A percentile compares a stretch with the other conserved stretches of the same genome.
These are phyloP conservation scores for Melanchra persicariae DNA, from an alignment of 2,888 invertebrate genomes.

Conservation along the genomic window DNA sequence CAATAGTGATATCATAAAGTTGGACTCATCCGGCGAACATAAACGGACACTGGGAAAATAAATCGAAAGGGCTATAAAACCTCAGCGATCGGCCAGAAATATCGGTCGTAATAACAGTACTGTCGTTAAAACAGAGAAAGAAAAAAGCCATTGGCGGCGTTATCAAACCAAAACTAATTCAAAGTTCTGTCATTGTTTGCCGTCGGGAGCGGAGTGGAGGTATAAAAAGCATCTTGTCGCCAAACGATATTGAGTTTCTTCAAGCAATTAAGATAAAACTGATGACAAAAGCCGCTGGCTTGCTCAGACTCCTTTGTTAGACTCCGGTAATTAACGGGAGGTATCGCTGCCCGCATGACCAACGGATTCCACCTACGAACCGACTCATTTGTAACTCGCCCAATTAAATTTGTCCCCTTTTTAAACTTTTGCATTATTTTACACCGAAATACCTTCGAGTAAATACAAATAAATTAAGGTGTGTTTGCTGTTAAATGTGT, in stretches of 20 bases:
- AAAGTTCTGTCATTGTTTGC: conserved; percentile 88
- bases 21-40: conserved; percentile 62
- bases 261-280: conserved; percentile 90
- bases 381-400: conserved; percentile 54
- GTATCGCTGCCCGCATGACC: conserved; percentile 76
- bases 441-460: conserved; percentile 37
- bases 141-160: conserved; percentile 76
- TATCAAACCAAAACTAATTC: conserved; percentile 89
- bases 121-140: conserved; percentile 78
- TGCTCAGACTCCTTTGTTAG: conserved; percentile 76
- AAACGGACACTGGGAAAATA: conserved; percentile 72
- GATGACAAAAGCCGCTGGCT: conserved; percentile 84
- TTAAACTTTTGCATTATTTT: conserved; percentile 57
- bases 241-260: conserved; percentile 89
- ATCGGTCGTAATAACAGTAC: conserved; percentile 77
- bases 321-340: conserved; percentile 81
- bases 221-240: conserved; percentile 89
- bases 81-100: conserved; percentile 76
- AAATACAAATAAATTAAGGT: conserved; percentile 54
- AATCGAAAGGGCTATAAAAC: conserved; percentile 76
- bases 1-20: conserved; percentile 69
- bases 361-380: conserved; percentile 60
- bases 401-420: conserved; percentile 60
- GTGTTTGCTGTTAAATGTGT: conserved; percentile 54
- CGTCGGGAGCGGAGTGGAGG: conserved; percentile 78